Evolutionary conservation across 2,113 vertebrate genomes (phyloP), one percentile per base, ranked within the genome.

Genomic region (Grallaria varia): DNA sequence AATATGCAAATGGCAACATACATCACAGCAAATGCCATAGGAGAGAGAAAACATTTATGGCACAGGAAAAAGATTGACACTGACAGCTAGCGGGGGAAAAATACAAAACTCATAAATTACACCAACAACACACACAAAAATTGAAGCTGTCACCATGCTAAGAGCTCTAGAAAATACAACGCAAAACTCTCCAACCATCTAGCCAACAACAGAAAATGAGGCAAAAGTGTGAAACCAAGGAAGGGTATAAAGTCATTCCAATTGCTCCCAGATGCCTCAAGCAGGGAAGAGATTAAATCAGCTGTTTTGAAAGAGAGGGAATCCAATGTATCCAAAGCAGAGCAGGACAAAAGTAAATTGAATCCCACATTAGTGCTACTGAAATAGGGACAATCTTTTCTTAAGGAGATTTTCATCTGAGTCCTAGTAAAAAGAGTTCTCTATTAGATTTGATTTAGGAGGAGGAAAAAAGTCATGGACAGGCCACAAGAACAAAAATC

Each of bases 231-330:
- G 84, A 89, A 88, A 95, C 49, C 45, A 81, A 94, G 89, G 47
- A 93, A 45, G 39, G 71, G 19, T n/a, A 58, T 50, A 77, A 86
- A 95, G 72, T 87, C 45, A 80, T 49, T 85, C 24, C 78, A 90
- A 53, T 64, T 87, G 56, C 45, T 72, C 84, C 82, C 90, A 82
- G 60, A 86, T 97, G 83, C 87, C 42, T 87, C 73, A 89, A 67
- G n/a, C 49, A 69, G 50, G 27, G 68, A 24, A 58, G 62, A 89
- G 72, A 95, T 87, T 76, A 87, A 96, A 93, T 94, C 89, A 96
- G 49, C 22, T 76, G 18, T 74, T 52, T 49, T 86, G 87, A 95
- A 96, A 92, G 79, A 91, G 83, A 90, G 45, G 7, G 18, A 93
- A 95, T 55, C 83, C 27, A 64, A 31, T 52, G 42, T 50, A 86